These are phyloP conservation scores for Notothenia rossii DNA, from an alignment of 2,113 vertebrate species.

Conservation along the genomic window DNA sequence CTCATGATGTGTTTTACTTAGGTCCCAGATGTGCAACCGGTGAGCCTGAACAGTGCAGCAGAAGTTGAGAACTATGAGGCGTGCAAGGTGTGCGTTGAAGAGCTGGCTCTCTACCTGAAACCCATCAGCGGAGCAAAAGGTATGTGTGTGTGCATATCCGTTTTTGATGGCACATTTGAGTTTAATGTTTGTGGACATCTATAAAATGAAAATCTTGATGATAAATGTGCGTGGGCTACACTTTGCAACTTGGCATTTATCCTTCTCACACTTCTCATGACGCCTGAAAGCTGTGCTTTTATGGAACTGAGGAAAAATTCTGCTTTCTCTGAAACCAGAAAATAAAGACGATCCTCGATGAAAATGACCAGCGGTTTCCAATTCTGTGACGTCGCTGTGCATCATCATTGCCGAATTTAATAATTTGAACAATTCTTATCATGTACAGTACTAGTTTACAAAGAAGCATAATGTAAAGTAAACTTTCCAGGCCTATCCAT, in stretches of 20 bases:
- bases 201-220: conserved; percentile 30
- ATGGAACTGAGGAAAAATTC: conserved; percentile 11
- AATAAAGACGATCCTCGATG: background rate
- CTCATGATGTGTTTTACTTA: conserved; percentile 50
- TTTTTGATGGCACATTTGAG: conserved; percentile 11
- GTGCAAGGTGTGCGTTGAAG: conserved; percentile 93
- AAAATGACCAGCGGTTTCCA: background rate
- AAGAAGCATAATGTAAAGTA: background rate
- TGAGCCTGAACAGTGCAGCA: conserved; percentile 89
- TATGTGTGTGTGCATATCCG: conserved; percentile 41
- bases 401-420: background rate
- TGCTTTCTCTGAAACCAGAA: background rate
- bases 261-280: conserved; percentile 47
- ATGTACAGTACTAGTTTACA: background rate
- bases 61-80: conserved; percentile 94
- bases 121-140: conserved; percentile 94
- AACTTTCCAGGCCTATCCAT: background rate
- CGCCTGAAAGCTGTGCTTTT: conserved; percentile 40
- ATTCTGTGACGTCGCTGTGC: background rate
- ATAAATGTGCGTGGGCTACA: conserved; percentile 35
- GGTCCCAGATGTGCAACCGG: conserved; percentile 91
- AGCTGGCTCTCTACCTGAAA: conserved; percentile 96
- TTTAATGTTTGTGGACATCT: conserved; percentile 9
- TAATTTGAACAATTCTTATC: background rate
- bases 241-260: conserved; percentile 40